Evolutionary conservation across 1,140 invertebrate species (phyloP).

Genomic region (Phymastichus coffea): DNA sequence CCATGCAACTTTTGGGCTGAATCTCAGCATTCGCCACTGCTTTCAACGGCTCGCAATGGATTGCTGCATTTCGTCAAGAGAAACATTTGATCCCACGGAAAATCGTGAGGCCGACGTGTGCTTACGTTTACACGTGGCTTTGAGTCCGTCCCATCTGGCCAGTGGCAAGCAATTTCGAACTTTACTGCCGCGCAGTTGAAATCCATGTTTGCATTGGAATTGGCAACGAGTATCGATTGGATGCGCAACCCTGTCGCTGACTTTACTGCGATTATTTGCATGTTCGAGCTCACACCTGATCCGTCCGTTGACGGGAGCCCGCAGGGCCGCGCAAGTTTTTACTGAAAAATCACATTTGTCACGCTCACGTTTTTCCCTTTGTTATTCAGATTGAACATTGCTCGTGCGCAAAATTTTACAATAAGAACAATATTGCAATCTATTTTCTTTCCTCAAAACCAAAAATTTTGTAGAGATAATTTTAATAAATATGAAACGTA

Average conservation of each 20-base stretch:
- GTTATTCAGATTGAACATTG: no score
- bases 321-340: slow-evolving; percentile 63
- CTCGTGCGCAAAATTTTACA: slow-evolving; percentile 8
- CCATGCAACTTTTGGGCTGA: slow-evolving; percentile 55
- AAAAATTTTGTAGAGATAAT: neutral
- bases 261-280: slow-evolving; percentile 28
- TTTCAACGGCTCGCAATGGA: slow-evolving; percentile 60
- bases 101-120: no score
- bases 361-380: no score
- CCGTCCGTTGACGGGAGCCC: slow-evolving; percentile 60
- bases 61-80: no score
- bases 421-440: no score
- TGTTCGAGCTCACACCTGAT: slow-evolving; percentile 64
- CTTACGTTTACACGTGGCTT: slow-evolving; percentile 67
- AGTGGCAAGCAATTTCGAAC: slow-evolving; percentile 68
- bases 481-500: no score
- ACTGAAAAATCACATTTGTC: slow-evolving; percentile 51
- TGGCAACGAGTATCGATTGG: slow-evolving; percentile 67
- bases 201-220: slow-evolving; percentile 67
- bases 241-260: slow-evolving; percentile 35
- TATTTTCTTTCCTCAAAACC: no score
- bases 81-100: no score
- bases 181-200: slow-evolving; percentile 65
- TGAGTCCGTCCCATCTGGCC: slow-evolving; percentile 69
- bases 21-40: slow-evolving; percentile 55